Percentiles rank a stretch among this genome's conserved stretches.
phyloP scores from a whole-genome alignment of 1,140 invertebrate genomes.

The Lordiphosa mommai region DNA sequence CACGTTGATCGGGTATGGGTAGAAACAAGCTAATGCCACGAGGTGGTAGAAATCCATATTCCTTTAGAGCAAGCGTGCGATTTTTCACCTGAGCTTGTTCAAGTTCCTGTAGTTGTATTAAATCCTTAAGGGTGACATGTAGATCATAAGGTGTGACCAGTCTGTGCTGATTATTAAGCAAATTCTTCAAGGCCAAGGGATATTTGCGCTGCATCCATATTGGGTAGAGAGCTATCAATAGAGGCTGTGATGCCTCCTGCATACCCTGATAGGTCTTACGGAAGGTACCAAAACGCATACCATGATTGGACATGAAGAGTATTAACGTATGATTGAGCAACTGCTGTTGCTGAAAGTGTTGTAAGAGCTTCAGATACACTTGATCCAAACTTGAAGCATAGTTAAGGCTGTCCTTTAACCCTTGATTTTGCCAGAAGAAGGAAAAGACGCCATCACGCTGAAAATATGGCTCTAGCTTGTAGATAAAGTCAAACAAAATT shows the following conservation, averaged over 20 bases:
- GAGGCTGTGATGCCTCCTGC: constrained; percentile 91
- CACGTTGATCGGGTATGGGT: constrained; percentile 84
- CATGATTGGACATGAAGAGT: constrained; percentile 94
- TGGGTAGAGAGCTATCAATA: constrained; percentile 88
- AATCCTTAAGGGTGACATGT: constrained; percentile 83
- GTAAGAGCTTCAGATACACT: constrained; percentile 21
- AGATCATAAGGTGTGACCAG: constrained; percentile 91
- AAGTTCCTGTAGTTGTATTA: constrained; percentile 80
- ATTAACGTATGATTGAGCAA: constrained; percentile 85
- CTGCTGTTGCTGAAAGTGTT: constrained; percentile 33
- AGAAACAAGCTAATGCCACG: constrained; percentile 88
- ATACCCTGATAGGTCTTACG: constrained; percentile 87
- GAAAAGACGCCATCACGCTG: constrained; percentile 22
- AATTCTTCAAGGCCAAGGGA: constrained; percentile 83
- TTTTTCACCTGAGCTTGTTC: constrained; percentile 36
- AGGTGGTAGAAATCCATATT: constrained; percentile 9
- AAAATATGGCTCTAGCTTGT: constrained; percentile 25
- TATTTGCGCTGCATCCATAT: constrained; percentile 84
- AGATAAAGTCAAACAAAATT: constrained; percentile 31
- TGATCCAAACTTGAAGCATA: constrained; percentile 18
- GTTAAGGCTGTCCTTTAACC: constrained; percentile 43
- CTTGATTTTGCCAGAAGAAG: constrained; percentile 47
- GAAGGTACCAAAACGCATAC: constrained; percentile 88
- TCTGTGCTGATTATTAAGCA: constrained; percentile 85
- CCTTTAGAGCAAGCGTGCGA: constrained; percentile 15